Evolutionary conservation across 1,140 invertebrate genomes (phyloP), one percentile per base, ranked within the genome.

Genomic region (Gryllus bimaculatus): DNA sequence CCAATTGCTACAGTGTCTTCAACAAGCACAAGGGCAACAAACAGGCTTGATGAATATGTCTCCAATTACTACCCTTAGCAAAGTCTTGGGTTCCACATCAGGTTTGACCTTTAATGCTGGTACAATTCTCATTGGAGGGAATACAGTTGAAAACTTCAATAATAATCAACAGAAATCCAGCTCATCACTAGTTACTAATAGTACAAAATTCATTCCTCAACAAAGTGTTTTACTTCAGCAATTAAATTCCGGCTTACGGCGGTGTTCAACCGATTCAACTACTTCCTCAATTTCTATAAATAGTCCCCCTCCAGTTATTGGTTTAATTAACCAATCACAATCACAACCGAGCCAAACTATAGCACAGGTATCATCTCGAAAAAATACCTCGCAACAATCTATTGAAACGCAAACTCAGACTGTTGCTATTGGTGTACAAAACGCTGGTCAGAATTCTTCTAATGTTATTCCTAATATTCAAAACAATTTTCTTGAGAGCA

Each of bases 111-210:
- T 78, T 39, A 73, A 73, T 48, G 13, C 78, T 73, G 78, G 78
- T 20, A 78, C 78, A n/a, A 78, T 78, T 47, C 47, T 78, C n/a
- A 73, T 78, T 74, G 78, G 78, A 8, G 78, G 78, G n/a, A 49
- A n/a, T 66, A 66, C 54, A 10, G 26, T n/a, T 13, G 78, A 78
- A 26, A 78, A 54, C 21, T 78, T 78, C 47, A 74, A 20, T 48
- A 74, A 73, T 13, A 7, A 7, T 15, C 73, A 26, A 54, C 10
- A 49, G n/a, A 20, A 78, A 78, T 20, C 20, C 47, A 78, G 20
- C 12, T 47, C 73, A 74, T 12, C 21, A 12, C n/a, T 39, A 1
- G 20, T 54, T 13, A 15, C 20, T 39, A 74, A 74, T 74, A 54
- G 20, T n/a, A 13, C 78, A n/a, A 74, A 78, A 48, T n/a, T 39